Evolutionary conservation across 2,113 vertebrate genomes (phyloP), one percentile per base, ranked within the genome.

Genomic region (Paramormyrops kingsleyae): DNA sequence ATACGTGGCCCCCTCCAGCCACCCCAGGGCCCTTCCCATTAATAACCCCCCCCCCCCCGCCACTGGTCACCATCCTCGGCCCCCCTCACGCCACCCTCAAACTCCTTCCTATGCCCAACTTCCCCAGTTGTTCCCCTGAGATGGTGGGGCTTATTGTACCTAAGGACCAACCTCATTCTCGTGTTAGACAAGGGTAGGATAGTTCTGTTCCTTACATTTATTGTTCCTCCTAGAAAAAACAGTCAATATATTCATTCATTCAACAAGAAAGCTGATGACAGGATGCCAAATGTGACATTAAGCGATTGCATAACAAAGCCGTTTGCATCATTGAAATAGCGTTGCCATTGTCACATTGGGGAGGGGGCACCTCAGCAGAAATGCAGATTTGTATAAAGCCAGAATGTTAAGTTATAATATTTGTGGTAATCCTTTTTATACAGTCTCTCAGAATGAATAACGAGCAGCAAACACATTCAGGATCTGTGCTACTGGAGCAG

Each of bases 271-370:
- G 19, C 83, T 1, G 21, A 21, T 9, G 9, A 21, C 42, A 24
- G 10, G 13, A 88, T 3, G 49, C 46, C 70, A 83, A 31, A 39
- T 46, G 89, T 47, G 56, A 8, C 89, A 84, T 88, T 91, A 90
- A 91, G 90, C 92, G 87, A 89, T 66, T 90, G 85, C 91, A 88
- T 91, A 91, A 93, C 93, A 91, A 89, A 87, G 91, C 91, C 91
- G 88, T 93, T 93, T 93, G 87, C 90, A 92, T 94, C 91, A 92
- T 93, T 94, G 91, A 92, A 92, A 90, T 77, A 31, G 66, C 89
- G 1, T 88, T 88, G 86, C 83, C 46, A 50, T 89, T 91, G 90
- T 92, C 92, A 91, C 83, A 94, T 52, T 9, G 8, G 0, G 5
- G 83, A 89, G 88, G 90, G 6, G 53, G 77, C 56, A 89, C 83